Percentiles rank a stretch among this genome's conserved stretches.
Conservation (phyloP, 2,888 invertebrate genomes). For the Athrips mouffetella region DNA sequence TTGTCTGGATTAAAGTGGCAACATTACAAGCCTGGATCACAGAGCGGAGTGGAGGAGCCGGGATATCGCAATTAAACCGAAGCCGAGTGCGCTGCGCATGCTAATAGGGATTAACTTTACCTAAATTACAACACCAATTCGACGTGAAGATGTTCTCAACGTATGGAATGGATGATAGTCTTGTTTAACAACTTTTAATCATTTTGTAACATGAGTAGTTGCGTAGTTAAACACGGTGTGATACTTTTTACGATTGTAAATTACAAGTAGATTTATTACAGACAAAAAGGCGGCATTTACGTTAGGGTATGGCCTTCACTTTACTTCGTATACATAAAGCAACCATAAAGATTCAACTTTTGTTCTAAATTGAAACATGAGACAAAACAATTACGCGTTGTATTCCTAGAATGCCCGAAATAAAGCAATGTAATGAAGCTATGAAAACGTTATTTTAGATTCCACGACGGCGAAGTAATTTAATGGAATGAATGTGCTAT, state of each 20-base stretch:
- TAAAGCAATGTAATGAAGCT: conserved; percentile 16
- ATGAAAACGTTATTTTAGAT: conserved; percentile 16
- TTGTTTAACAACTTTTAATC: too few species aligned
- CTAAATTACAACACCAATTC: too few species aligned
- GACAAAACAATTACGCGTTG: conserved; percentile 4
- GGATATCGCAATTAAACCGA: conserved; percentile 37
- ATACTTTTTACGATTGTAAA: too few species aligned
- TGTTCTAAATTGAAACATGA: conserved; percentile 2
- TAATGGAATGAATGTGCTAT: conserved; percentile 28
- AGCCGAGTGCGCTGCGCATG: conserved; percentile 32
- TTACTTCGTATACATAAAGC: neutral
- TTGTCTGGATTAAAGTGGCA: conserved; percentile 7
- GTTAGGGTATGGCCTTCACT: neutral
- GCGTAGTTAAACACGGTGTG: too few species aligned
- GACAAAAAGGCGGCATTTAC: too few species aligned
- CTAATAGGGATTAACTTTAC: conserved; percentile 33
- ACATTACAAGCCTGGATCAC: conserved; percentile 6
- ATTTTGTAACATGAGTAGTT: too few species aligned
- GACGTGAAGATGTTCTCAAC: too few species aligned
- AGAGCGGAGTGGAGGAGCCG: conserved; percentile 27
- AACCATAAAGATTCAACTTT: neutral
- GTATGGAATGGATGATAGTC: too few species aligned
- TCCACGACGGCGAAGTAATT: conserved; percentile 20
- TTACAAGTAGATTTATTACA: too few species aligned
- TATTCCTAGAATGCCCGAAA: conserved; percentile 14